Conservation (phyloP, 2,888 invertebrate species). For the Metallyticus violacea region DNA sequence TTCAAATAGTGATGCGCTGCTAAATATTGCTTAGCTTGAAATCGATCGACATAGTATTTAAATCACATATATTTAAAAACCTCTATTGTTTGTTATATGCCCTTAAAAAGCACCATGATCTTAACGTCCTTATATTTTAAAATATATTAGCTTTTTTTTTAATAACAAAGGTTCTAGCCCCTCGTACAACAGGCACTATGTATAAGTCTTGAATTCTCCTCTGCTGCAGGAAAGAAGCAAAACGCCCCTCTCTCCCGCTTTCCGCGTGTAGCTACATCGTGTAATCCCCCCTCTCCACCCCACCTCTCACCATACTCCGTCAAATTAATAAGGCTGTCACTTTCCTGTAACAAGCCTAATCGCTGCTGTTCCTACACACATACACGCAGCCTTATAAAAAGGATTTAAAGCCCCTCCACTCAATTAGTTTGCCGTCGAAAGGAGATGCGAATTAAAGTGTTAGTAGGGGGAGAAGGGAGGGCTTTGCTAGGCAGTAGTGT, state of each 20-base stretch:
- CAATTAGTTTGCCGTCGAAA: slow-evolving; percentile 32
- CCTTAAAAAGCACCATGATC: too few species aligned
- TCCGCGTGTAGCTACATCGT: background rate
- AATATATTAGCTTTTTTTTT: too few species aligned
- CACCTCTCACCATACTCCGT: slow-evolving; percentile 30
- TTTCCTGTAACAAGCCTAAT: slow-evolving; percentile 37
- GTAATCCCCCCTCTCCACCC: slow-evolving; percentile 17
- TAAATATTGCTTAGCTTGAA: too few species aligned
- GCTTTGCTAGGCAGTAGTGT: background rate
- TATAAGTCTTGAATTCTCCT: background rate
- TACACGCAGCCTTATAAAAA: slow-evolving; percentile 26
- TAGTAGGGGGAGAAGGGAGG: background rate
- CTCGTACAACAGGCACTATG: too few species aligned
- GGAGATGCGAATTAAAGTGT: slow-evolving; percentile 28
- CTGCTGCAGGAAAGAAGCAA: background rate
- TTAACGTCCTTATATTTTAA: too few species aligned
- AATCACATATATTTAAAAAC: too few species aligned
- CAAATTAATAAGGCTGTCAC: slow-evolving; percentile 37
- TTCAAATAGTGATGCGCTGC: too few species aligned
- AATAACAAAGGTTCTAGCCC: too few species aligned
- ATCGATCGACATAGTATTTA: too few species aligned
- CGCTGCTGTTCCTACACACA: slow-evolving; percentile 30
- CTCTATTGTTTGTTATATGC: too few species aligned
- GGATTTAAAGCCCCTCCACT: slow-evolving; percentile 30
- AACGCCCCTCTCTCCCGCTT: background rate